A percentile compares a stretch with the other conserved stretches of the same genome.
phyloP scores from a whole-genome alignment of 2,797 vertebrate species.

The Coregonus sp. region DNA sequence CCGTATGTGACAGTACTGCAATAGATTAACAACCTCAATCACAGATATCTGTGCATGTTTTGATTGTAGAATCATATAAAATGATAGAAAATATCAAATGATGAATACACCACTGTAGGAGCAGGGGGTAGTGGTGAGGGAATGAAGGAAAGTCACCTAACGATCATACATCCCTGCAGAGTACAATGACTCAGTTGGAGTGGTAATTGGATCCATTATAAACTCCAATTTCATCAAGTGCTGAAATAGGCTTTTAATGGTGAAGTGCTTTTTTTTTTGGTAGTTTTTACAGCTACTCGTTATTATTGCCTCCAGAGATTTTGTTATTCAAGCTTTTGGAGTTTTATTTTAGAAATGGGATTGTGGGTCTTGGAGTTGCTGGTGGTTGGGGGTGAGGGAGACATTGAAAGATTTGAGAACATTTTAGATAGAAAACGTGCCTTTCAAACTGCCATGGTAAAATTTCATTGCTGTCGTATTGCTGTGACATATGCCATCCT shows the following conservation, averaged over 20 bases:
- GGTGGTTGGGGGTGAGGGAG: background rate
- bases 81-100: background rate
- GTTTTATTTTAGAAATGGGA: background rate
- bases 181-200: conserved; percentile 17
- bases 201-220: conserved; percentile 40
- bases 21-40: background rate
- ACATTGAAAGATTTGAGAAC: background rate
- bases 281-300: background rate
- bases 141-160: background rate
- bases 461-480: background rate
- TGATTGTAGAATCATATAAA: background rate
- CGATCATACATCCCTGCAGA: background rate
- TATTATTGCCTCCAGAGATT: background rate
- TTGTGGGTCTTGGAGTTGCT: background rate
- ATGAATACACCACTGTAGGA: background rate
- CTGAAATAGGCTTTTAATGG: conserved; percentile 28
- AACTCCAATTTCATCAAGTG: conserved; percentile 31
- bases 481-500: background rate
- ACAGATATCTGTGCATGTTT: background rate
- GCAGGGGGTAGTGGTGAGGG: background rate
- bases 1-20: background rate
- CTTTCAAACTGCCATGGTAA: background rate
- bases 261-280: background rate
- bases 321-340: background rate
- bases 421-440: background rate